Conservation (phyloP, 2,888 invertebrate genomes). For the Arrhopalites spinosus region DNA sequence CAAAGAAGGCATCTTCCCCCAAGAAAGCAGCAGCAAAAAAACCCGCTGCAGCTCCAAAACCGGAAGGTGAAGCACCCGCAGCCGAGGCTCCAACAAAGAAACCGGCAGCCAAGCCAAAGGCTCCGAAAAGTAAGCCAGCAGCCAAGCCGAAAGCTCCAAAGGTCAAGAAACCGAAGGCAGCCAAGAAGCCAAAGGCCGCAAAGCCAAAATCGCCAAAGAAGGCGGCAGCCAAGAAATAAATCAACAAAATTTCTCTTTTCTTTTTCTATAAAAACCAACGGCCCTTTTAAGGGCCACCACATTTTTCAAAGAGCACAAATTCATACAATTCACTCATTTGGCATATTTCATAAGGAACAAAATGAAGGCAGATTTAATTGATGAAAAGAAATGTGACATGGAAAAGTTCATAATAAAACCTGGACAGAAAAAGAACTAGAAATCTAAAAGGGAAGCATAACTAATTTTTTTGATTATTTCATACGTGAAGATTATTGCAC, state of each 20-base stretch:
- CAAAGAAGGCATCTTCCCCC: conserved; percentile 24
- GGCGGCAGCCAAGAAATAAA: too few species aligned
- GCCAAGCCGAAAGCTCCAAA: conserved; percentile 36
- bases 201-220: too few species aligned
- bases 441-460: too few species aligned
- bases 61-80: background rate
- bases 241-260: background rate
- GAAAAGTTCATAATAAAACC: too few species aligned
- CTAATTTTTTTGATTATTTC: too few species aligned
- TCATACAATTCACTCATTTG: too few species aligned
- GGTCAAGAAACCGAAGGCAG: conserved; percentile 18
- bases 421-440: too few species aligned
- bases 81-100: background rate
- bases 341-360: too few species aligned
- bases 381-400: too few species aligned
- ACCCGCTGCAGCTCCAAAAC: background rate
- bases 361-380: too few species aligned
- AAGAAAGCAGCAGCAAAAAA: background rate
- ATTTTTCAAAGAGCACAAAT: conserved; percentile 45
- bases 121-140: too few species aligned
- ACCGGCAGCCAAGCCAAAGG: background rate
- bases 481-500: too few species aligned
- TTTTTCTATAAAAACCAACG: conserved; percentile 3
- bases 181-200: background rate
- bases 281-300: conserved; percentile 21